Evolutionary conservation across 2,113 vertebrate genomes (phyloP), one percentile per base, ranked within the genome.

Genomic region (Syngnathus floridae): DNA sequence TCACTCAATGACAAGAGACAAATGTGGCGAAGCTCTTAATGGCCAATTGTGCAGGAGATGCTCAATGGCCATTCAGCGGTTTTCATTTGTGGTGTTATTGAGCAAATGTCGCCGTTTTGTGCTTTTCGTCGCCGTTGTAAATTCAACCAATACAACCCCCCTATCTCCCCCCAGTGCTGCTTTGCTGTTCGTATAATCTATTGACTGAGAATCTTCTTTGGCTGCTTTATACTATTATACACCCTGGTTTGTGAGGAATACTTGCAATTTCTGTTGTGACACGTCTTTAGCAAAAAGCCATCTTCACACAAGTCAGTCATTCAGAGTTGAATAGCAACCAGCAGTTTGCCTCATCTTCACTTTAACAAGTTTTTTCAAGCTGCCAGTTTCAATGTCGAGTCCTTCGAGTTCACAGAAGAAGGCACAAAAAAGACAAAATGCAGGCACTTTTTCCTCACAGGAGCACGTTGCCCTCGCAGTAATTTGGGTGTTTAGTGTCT

Each of bases 401-500:
- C 13, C 54, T 56, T 64, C 64, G 62, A 73, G 62, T 69, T 56
- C 67, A 74, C 66, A 71, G 62, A 66, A 71, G 64, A 54, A 55
- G n/a, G 57, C 36, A 38, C 41, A 62, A 66, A 71, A 45, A 69
- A 62, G 51, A 56, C 52, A 62, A 55, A 63, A 56, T 22, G 65
- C 49, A 65, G 22, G 45, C 8, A 51, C 16, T 62, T 48, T 7
- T 54, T 38, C 66, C 40, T 11, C 26, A 54, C 54, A 56, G 67
- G 64, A 60, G 36, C 57, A 52, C 60, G 73, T 76, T 69, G 62
- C 35, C 72, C 64, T 52, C 22, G 9, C 66, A 75, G 67, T 79
- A 69, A 82, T 84, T 76, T 78, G 58, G 66, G 19, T 21, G 55
- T 76, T 80, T 72, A 78, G 54, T 72, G 71, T 61, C 51, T 75